A percentile compares a stretch with the other conserved stretches of the same genome.
These are phyloP conservation scores for Drosophila buzzatii DNA, from an alignment of 2,888 invertebrate species.

Conservation along the genomic window DNA sequence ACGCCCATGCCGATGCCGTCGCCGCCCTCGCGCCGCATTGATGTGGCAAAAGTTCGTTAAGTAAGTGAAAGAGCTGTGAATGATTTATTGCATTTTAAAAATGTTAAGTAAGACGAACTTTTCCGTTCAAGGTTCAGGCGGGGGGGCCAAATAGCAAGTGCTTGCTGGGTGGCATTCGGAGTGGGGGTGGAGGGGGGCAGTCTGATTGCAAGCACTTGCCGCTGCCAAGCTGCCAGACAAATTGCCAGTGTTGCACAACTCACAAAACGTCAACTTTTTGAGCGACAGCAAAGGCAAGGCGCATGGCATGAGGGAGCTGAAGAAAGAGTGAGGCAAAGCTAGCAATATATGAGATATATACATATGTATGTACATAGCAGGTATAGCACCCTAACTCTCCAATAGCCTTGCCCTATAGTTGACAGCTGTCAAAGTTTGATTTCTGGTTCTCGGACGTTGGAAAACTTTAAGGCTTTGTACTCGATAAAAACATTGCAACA, in stretches of 20 bases:
- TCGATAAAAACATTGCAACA: constrained; percentile 22
- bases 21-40: constrained; percentile 5
- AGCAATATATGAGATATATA: constrained; percentile 7
- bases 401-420: constrained; percentile 7
- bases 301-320: background rate
- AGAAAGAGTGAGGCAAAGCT: background rate
- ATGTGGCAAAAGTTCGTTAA: constrained; percentile 78
- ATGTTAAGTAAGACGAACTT: constrained; percentile 68
- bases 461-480: constrained; percentile 60
- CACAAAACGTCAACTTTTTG: constrained; percentile 35
- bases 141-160: constrained; percentile 30
- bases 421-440: constrained; percentile 71
- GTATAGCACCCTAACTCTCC: background rate
- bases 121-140: constrained; percentile 10
- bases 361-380: background rate
- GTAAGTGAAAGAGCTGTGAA: constrained; percentile 81
- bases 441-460: constrained; percentile 28
- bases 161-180: background rate
- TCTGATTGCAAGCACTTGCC: constrained; percentile 29
- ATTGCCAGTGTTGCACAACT: constrained; percentile 39
- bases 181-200: background rate
- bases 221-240: constrained; percentile 51
- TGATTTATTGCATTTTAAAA: constrained; percentile 81
- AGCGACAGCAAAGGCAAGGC: constrained; percentile 10
- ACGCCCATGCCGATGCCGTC: background rate